Base-by-base conservation (phyloP, 2,888 invertebrate species). In the Trichogramma dendrolimi region DNA sequence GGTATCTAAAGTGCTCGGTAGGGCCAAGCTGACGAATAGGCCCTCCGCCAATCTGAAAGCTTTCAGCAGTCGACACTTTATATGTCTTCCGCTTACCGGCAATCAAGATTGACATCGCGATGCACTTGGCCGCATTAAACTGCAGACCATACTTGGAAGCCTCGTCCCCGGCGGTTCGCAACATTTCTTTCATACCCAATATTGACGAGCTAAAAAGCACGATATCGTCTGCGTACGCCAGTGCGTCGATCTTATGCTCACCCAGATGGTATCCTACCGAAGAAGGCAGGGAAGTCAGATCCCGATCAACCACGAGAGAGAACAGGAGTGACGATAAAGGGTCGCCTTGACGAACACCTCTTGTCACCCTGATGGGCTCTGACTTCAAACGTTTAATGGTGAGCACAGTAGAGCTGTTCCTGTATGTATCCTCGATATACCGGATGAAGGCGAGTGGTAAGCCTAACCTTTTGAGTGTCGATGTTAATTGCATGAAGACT, bases 371-470 rank as follows among this genome's bases (percentile, higher is more conserved):
- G n/a, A 46, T 46, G n/a, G 46, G 46, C n/a, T n/a, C n/a, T n/a
- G n/a, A n/a, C n/a, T n/a, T n/a, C n/a, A n/a, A n/a, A n/a, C n/a
- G n/a, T n/a, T 10, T 46, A 6, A 61, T 55, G 14, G 66, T 61
- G 1, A 67, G 27, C 0, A 60, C 63, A 3, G 75, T 75, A n/a
- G 70, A 67, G 43, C 74, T 70, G 62, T 73, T 70, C 11, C 66
- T 61, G 63, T 80, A 80, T 6, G 74, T 59, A 8, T 70, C 70
- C 54, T 68, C 70, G 41, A 80, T 46, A 60, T 78, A 79, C 1
- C 67, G 58, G 6, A 71, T 66, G 27, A 79, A 70, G 0, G 55
- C 66, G 27, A 40, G 49, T 3, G 78, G 79, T 39, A 79, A 62
- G 5, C 76, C 79, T 44, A 72, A 68, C 5, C 63, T 63, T 38